Base-by-base conservation (phyloP, 2,888 invertebrate species). In the Rhingia rostrata region DNA sequence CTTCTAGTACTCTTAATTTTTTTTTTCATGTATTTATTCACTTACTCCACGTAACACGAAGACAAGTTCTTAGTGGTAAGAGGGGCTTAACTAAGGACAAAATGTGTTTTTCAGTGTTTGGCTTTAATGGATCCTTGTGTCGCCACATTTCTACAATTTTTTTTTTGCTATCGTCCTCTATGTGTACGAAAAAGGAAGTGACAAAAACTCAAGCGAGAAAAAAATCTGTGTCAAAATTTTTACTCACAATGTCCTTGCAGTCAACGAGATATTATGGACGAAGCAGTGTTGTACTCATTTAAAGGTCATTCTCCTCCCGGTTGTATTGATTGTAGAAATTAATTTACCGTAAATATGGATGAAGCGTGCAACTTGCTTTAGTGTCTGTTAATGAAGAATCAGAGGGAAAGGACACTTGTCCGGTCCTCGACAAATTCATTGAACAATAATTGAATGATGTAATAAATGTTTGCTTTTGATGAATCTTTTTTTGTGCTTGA, bases 91-190 rank as follows among this genome's bases (percentile, higher is more conserved):
- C 78, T 74, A 73, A 69, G 73, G 63, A 79, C 73, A 30, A 78
- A 79, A 83, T 83, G 69, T 83, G 67, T 83, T 79, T 83, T 83
- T 73, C 67, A 78, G 43, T 83, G 83, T 83, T 78, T 79, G 73
- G 33, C 56, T 73, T 83, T 73, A 83, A 83, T 83, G 83, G 73
- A 73, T 83, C 69, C 56, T 73, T 63, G 67, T 73, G 78, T 78
- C 73, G 78, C 78, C 73, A 64, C 64, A 74, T 63, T 64, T 63
- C 61, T 47, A 37, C 41, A n/a, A 14, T 43, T 22, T 43, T 12
- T 37, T 53, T 33, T n/a, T n/a, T n/a, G n/a, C n/a, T n/a, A 3
- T n/a, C 39, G 12, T n/a, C 22, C 37, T 30, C 35, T 35, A 5
- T 41, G 39, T 22, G 22, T 22, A 22, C 22, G 22, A 22, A 22